These are phyloP conservation scores for Dimorphilus gyrociliatus DNA, from an alignment of 2,888 invertebrate species.

Conservation along the genomic window DNA sequence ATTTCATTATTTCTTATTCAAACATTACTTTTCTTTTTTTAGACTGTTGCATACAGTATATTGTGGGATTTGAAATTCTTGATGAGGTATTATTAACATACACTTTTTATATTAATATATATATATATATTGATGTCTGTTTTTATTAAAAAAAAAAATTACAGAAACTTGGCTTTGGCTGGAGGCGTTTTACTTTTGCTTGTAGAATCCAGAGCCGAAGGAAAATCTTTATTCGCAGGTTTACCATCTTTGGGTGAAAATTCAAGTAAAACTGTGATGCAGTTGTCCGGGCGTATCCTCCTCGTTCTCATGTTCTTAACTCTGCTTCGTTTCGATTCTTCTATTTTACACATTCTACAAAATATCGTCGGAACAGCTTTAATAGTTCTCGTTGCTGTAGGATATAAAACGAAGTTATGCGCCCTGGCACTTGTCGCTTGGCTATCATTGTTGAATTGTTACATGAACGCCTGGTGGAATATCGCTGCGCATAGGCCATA, in stretches of 20 bases:
- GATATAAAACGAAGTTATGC: constrained; percentile 95
- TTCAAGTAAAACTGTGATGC: constrained; percentile 82
- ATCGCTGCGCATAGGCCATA: constrained; percentile 86
- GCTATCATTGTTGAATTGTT: constrained; percentile 74
- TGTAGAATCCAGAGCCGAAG: constrained; percentile 87
- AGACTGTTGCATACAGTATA: constrained; percentile 52
- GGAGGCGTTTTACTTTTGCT: constrained; percentile 87
- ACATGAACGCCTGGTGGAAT: constrained; percentile 97
- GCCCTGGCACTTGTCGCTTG: constrained; percentile 80
- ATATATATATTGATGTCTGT: constrained; percentile 3
- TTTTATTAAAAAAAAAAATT: constrained; percentile 4
- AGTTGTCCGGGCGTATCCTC: constrained; percentile 81
- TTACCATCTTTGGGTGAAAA: constrained; percentile 49
- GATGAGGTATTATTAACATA: constrained; percentile 43
- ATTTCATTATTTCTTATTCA: not conserved
- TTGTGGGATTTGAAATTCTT: constrained; percentile 95
- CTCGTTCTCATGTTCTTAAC: constrained; percentile 98
- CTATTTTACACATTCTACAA: constrained; percentile 66
- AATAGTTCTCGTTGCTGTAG: constrained; percentile 85
- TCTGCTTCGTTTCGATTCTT: constrained; percentile 75
- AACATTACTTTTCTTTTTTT: constrained; percentile 15
- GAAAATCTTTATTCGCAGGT: constrained; percentile 86
- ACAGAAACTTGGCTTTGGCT: constrained; percentile 77
- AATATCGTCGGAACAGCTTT: constrained; percentile 80
- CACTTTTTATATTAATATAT: not conserved